Conservation (phyloP, 2,113 vertebrate species). For the Periophthalmodon schlosseri region DNA sequence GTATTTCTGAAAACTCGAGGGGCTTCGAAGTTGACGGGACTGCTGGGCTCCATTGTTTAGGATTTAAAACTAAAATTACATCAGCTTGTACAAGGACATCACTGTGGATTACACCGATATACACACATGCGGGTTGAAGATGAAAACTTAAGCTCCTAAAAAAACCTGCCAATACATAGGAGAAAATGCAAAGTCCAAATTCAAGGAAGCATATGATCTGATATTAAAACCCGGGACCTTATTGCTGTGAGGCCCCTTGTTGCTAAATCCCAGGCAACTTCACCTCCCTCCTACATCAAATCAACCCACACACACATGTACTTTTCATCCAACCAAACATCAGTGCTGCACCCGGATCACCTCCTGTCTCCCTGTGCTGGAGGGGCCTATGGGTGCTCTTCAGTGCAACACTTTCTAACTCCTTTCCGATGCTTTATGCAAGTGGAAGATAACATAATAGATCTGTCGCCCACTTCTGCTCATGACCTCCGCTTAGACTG, state of each 20-base stretch:
- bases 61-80: neutral
- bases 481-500: conserved; percentile 40
- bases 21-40: no score
- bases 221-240: neutral
- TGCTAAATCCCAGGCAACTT: neutral
- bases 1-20: no score
- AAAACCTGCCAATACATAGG: neutral
- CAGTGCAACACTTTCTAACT: conserved; percentile 37
- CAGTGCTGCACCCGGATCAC: neutral
- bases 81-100: neutral
- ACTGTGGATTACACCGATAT: neutral
- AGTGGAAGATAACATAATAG: conserved; percentile 35
- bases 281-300: neutral
- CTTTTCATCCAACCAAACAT: neutral
- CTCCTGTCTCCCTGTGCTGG: conserved; percentile 3
- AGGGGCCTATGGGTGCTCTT: conserved; percentile 37
- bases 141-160: neutral
- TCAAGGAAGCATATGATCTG: neutral
- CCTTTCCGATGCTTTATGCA: conserved; percentile 53
- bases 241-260: neutral
- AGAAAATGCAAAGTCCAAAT: neutral
- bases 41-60: no score
- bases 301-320: conserved; percentile 1
- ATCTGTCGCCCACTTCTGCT: conserved; percentile 31
- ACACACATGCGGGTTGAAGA: neutral